Evolutionary conservation across 2,797 vertebrate genomes (phyloP).

Genomic region (Decapterus maruadsi): DNA sequence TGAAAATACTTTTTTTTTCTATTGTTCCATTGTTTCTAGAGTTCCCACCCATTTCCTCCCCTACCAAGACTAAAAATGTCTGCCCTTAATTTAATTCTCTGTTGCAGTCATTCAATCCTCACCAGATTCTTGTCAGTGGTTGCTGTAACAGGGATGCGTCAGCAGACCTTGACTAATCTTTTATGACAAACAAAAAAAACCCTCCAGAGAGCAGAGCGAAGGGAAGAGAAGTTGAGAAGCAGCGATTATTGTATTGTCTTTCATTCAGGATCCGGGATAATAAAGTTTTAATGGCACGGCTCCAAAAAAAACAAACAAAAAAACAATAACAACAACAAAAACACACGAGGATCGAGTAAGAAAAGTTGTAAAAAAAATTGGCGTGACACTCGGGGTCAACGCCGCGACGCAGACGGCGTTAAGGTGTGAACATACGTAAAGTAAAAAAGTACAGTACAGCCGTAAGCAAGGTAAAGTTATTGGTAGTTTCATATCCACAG

Average conservation of each 20-base stretch:
- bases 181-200: conserved; percentile 37
- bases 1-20: conserved; percentile 11
- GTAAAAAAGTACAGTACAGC: neutral
- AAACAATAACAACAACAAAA: too few relatives aligned
- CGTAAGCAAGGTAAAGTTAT: neutral
- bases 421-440: neutral
- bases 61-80: conserved; percentile 27
- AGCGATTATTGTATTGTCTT: conserved; percentile 10
- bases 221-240: conserved; percentile 14
- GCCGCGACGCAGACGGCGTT: neutral
- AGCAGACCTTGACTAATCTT: conserved; percentile 51
- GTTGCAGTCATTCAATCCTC: conserved; percentile 45
- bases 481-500: neutral
- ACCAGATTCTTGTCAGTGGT: conserved; percentile 40
- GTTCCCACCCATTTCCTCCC: conserved; percentile 62
- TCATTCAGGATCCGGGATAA: neutral
- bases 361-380: neutral
- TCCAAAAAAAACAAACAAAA: neutral
- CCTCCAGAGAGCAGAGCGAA: conserved; percentile 13
- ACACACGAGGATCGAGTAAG: neutral
- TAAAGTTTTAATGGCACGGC: neutral
- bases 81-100: conserved; percentile 42
- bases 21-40: conserved; percentile 53
- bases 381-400: neutral
- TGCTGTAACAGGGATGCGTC: conserved; percentile 39